Evolutionary conservation across 2,888 invertebrate species (phyloP).

Genomic region (Imbricaverruca yamaguchii): DNA sequence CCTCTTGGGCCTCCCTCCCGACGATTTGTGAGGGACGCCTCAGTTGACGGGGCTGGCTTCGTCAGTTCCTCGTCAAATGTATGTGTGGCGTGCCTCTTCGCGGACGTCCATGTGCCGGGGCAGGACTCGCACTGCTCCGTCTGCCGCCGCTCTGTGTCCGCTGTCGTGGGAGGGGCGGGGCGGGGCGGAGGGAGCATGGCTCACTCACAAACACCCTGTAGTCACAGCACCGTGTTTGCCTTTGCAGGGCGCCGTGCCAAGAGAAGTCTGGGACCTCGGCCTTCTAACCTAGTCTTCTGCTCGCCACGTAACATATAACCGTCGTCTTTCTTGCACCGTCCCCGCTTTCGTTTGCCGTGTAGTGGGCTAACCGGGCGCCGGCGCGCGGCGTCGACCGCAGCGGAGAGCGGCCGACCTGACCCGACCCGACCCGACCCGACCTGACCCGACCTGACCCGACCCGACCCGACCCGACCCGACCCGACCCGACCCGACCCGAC

Average conservation of each 20-base stretch:
- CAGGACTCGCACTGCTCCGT: too few species aligned
- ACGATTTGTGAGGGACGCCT: too few species aligned
- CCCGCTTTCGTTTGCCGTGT: neutral
- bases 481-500: neutral
- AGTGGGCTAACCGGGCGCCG: neutral
- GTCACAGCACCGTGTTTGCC: neutral
- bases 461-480: neutral
- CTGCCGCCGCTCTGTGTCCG: neutral
- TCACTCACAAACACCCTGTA: neutral
- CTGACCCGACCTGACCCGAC: constrained; percentile 1
- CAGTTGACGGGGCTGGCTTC: too few species aligned
- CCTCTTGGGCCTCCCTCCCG: too few species aligned
- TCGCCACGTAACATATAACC: constrained; percentile 3
- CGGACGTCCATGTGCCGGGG: too few species aligned
- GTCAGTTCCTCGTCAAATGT: too few species aligned
- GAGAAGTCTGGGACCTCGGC: constrained; percentile 7
- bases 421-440: neutral
- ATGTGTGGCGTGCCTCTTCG: too few species aligned
- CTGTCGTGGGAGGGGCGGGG: neutral
- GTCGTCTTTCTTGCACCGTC: neutral
- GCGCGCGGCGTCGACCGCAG: neutral
- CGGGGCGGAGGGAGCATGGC: neutral
- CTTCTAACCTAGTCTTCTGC: constrained; percentile 17
- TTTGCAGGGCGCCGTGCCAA: neutral
- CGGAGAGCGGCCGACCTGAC: neutral